A percentile compares a stretch with the other conserved stretches of the same genome.
Evolutionary conservation across 2,797 vertebrate species (phyloP).

Genomic region (Semaprochilodus insignis): DNA sequence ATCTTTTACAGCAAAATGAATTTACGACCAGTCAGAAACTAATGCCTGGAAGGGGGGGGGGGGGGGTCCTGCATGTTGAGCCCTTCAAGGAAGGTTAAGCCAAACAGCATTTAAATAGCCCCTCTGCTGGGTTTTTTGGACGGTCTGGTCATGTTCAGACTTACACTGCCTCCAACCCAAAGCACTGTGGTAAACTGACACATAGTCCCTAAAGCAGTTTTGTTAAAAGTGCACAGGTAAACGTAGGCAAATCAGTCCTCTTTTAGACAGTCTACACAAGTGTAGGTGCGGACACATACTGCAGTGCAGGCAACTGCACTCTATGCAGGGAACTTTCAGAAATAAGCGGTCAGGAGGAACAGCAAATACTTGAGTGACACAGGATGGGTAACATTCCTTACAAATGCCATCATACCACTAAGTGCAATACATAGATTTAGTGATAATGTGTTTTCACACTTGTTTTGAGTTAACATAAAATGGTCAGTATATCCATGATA

Average conservation of each 20-base stretch:
- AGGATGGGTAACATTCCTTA: background rate
- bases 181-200: background rate
- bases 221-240: slow-evolving; percentile 17
- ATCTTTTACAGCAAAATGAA: background rate
- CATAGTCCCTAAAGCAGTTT: background rate
- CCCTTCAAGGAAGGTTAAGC: slow-evolving; percentile 10
- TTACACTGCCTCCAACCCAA: background rate
- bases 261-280: background rate
- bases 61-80: background rate
- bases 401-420: slow-evolving; percentile 2
- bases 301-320: background rate
- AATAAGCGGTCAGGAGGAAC: background rate
- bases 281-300: slow-evolving; percentile 20
- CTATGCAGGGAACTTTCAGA: background rate
- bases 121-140: background rate
- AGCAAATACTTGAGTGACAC: background rate
- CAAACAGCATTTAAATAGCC: slow-evolving; percentile 12
- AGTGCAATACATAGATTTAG: background rate
- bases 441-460: background rate
- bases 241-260: background rate
- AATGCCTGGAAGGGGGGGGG: background rate
- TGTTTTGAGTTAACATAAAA: background rate
- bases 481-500: background rate
- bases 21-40: background rate
- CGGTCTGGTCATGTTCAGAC: slow-evolving; percentile 15